Percentiles rank a stretch among this genome's conserved stretches.
Evolutionary conservation across 2,113 vertebrate species (phyloP).

Genomic region (Eleginops maclovinus): DNA sequence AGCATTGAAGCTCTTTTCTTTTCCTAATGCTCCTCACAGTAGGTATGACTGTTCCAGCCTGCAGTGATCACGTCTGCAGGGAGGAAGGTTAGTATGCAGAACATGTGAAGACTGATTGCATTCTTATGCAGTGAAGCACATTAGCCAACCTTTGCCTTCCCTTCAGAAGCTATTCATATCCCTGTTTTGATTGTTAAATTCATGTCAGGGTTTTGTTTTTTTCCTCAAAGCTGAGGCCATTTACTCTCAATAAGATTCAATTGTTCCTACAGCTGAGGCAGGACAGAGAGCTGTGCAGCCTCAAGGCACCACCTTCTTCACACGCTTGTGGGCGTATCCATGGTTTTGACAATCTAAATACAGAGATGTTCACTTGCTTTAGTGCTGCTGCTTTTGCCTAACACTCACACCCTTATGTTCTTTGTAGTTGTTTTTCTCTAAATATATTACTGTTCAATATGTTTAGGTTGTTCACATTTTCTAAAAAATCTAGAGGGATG

Average conservation of each 20-base stretch:
- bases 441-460: conserved; percentile 1
- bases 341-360: conserved; percentile 30
- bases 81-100: conserved; percentile 65
- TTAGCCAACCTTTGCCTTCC: conserved; percentile 66
- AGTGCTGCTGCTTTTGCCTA: conserved; percentile 6
- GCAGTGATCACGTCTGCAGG: conserved; percentile 58
- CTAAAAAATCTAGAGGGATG: neutral
- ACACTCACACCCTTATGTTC: neutral
- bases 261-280: conserved; percentile 13
- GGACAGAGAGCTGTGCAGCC: conserved; percentile 22
- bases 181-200: conserved; percentile 71
- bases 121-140: conserved; percentile 65
- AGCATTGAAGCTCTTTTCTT: conserved; percentile 21
- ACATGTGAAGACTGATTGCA: conserved; percentile 55
- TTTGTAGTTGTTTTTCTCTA: conserved; percentile 24
- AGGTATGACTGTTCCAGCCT: conserved; percentile 29
- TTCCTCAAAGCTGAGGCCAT: conserved; percentile 40
- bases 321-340: conserved; percentile 23
- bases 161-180: conserved; percentile 58
- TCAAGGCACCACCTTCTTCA: conserved; percentile 33
- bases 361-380: conserved; percentile 12
- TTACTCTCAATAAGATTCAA: conserved; percentile 40
- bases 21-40: conserved; percentile 14
- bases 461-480: conserved; percentile 12
- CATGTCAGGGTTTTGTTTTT: conserved; percentile 49